These are phyloP conservation scores for Geotria australis DNA, from an alignment of 2,797 vertebrate genomes.

Conservation along the genomic window DNA sequence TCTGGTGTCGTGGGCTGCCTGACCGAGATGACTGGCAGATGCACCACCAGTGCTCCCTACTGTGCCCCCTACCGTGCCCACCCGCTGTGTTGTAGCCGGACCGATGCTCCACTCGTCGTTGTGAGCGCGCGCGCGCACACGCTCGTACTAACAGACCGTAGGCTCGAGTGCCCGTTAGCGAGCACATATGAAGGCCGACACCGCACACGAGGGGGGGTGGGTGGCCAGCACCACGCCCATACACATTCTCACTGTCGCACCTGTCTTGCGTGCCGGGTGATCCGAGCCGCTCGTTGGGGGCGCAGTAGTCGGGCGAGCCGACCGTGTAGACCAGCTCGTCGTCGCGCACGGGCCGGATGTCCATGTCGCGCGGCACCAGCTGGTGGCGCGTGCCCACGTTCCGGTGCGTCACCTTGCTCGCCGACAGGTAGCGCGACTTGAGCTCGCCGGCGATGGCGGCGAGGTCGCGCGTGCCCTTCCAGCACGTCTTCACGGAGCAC, in stretches of 20 bases:
- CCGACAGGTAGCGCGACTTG: slow-evolving; percentile 79
- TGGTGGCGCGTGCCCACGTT: slow-evolving; percentile 85
- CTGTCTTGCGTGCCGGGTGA: slow-evolving; percentile 85
- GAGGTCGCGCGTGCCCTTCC: slow-evolving; percentile 77
- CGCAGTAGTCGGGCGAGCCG: slow-evolving; percentile 78
- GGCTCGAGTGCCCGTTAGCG: too few relatives aligned
- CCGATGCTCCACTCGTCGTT: not conserved
- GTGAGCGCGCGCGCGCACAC: not conserved
- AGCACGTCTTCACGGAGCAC: slow-evolving; percentile 91
- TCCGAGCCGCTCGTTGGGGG: slow-evolving; percentile 66
- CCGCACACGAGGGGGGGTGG: too few relatives aligned
- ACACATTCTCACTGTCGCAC: slow-evolving; percentile 18
- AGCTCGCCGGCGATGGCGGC: slow-evolving; percentile 61
- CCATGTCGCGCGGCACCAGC: slow-evolving; percentile 87
- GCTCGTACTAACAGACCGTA: not conserved
- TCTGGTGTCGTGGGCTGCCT: too few relatives aligned
- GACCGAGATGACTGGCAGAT: too few relatives aligned
- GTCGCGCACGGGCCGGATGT: slow-evolving; percentile 68
- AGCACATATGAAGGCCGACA: too few relatives aligned
- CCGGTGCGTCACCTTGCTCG: slow-evolving; percentile 75
- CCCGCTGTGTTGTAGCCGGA: too few relatives aligned
- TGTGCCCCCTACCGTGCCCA: too few relatives aligned
- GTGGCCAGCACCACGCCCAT: too few relatives aligned
- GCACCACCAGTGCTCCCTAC: too few relatives aligned
- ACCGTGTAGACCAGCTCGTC: slow-evolving; percentile 83